Conservation (phyloP, 2,888 invertebrate species). For the Iselma pallidipennis region DNA sequence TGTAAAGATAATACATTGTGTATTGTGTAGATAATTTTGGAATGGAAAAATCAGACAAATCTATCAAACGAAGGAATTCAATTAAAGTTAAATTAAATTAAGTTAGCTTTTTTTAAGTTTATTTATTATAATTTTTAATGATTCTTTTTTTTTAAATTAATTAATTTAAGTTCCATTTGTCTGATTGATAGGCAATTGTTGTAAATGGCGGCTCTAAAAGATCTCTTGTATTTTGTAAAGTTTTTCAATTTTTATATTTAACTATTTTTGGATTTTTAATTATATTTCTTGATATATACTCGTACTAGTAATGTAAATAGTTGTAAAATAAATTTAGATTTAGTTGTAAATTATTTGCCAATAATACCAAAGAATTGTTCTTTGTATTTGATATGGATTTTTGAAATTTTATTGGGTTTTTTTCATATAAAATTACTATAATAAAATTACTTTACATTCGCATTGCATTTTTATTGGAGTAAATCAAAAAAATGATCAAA, state of each 20-base stretch:
- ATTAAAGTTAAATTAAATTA: slow-evolving; percentile 6
- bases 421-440: background rate
- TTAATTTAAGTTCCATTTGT: slow-evolving; percentile 16
- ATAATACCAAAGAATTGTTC: slow-evolving; percentile 46
- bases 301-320: slow-evolving; percentile 9
- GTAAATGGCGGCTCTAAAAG: slow-evolving; percentile 36
- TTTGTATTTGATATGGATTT: slow-evolving; percentile 22
- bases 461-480: no score
- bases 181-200: slow-evolving; percentile 9
- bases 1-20: slow-evolving; percentile 67
- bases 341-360: slow-evolving; percentile 42
- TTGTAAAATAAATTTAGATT: slow-evolving; percentile 21
- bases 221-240: slow-evolving; percentile 29
- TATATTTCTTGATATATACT: slow-evolving; percentile 4
- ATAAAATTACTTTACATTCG: background rate
- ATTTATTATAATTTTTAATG: slow-evolving; percentile 10
- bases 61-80: slow-evolving; percentile 12
- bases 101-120: background rate
- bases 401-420: background rate
- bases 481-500: no score
- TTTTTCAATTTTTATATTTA: slow-evolving; percentile 13
- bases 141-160: background rate
- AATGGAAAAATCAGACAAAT: background rate
- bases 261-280: no score
- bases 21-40: slow-evolving; percentile 60